A percentile compares a stretch with the other conserved stretches of the same genome.
phyloP scores from a whole-genome alignment of 2,888 invertebrate species.

The Sarcophaga caerulescens region DNA sequence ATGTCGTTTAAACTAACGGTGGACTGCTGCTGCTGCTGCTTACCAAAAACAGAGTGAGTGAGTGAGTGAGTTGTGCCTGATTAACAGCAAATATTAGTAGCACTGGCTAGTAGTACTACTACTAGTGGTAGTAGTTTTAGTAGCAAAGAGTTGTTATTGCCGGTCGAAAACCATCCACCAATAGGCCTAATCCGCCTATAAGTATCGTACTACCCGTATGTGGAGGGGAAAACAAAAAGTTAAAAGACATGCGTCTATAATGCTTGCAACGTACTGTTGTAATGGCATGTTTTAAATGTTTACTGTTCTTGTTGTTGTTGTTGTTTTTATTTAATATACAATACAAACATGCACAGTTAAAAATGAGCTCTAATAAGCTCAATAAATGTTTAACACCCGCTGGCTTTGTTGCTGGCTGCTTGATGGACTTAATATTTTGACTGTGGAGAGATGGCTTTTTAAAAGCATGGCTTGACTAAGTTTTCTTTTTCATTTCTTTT shows the following conservation, averaged over 20 bases:
- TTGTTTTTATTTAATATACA: constrained; percentile 37
- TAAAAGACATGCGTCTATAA: constrained; percentile 54
- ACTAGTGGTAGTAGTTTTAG: constrained; percentile 21
- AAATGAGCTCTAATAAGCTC: constrained; percentile 76
- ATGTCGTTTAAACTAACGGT: background rate
- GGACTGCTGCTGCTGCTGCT: background rate
- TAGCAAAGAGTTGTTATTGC: background rate
- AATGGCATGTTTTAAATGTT: constrained; percentile 63
- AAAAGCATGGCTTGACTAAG: constrained; percentile 9
- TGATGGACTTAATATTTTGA: constrained; percentile 53
- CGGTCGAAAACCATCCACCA: constrained; percentile 17
- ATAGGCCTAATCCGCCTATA: constrained; percentile 54
- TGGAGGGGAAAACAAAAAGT: background rate
- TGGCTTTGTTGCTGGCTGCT: constrained; percentile 67
- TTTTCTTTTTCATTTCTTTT: background rate
- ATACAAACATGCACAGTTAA: constrained; percentile 66
- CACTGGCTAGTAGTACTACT: no score
- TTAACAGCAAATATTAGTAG: background rate
- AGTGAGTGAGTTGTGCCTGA: background rate
- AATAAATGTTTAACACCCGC: constrained; percentile 79
- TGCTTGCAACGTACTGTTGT: constrained; percentile 38
- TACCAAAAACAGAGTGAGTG: no score
- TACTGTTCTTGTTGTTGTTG: constrained; percentile 43
- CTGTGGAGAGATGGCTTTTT: background rate
- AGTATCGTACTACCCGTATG: background rate